Evolutionary conservation across 1,140 invertebrate species (phyloP), one percentile per base, ranked within the genome.

Genomic region (Drosophila repleta): DNA sequence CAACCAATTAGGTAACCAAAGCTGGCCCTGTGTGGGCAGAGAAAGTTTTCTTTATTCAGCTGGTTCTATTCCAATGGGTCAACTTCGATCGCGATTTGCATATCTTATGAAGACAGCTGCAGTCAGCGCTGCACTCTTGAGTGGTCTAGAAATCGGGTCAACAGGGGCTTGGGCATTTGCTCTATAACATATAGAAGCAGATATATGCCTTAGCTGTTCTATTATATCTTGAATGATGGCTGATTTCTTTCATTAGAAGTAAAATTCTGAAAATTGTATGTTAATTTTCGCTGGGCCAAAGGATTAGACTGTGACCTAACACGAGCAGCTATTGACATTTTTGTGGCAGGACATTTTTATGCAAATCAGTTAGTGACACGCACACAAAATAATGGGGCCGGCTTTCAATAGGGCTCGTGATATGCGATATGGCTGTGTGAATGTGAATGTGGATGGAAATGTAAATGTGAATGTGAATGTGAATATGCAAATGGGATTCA

Each of bases 311-410:
- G 11, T 62, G 57, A 43, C 56, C 64, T 60, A 61, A 56, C 57
- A 62, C 35, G 57, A 39, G 55, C 55, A 52, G 46, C 32, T 61
- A 76, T 78, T 70, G 74, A 64, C 65, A 74, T 79, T 74, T n/a
- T 76, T 58, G n/a, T 41, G 45, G 65, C 18, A 7, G 58, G 46
- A 48, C 81, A 80, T 84, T 84, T 49, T 56, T 73, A 84, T 84
- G 80, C 81, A 84, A 84, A 84, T 79, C 81, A 76, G 80, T 67
- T 53, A 37, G 51, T 48, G 73, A 84, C 80, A 83, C 80, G 81
- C 81, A 84, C 67, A 39, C 61, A 51, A 74, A 74, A 77, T 82
- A 74, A 81, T 77, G 64, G 79, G 55, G 37, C 74, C 55, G 64
- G 58, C 70, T 84, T 82, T 78, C 79, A 79, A 82, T 82, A 82